Conservation (phyloP, 2,113 vertebrate genomes). For the Corydoras maculifer region DNA sequence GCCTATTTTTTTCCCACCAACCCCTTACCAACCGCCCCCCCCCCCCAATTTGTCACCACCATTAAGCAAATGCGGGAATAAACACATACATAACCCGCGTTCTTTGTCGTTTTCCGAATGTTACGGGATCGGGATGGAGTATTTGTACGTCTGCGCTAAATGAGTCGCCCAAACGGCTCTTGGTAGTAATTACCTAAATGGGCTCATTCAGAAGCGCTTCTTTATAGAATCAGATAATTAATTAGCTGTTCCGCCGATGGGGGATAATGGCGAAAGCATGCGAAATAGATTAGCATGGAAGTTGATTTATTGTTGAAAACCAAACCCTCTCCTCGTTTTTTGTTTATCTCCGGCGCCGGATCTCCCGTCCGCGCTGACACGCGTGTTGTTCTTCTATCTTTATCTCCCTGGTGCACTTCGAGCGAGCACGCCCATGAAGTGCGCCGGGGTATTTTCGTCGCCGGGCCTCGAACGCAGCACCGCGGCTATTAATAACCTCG, state of each 20-base stretch:
- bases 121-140: conserved; percentile 44
- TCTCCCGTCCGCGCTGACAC: conserved; percentile 36
- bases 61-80: conserved; percentile 24
- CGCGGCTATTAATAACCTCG: conserved; percentile 5
- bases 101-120: conserved; percentile 35
- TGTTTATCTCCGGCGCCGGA: conserved; percentile 61
- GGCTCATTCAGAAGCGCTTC: conserved; percentile 98
- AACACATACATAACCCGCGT: conserved; percentile 24
- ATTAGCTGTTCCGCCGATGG: conserved; percentile 99
- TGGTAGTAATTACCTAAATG: conserved; percentile 97
- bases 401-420: conserved; percentile 12
- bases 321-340: conserved; percentile 51
- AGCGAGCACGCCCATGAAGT: conserved; percentile 7
- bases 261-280: conserved; percentile 91
- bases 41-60: conserved; percentile 1
- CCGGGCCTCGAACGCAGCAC: not conserved
- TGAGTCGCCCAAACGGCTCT: conserved; percentile 87
- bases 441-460: not conserved
- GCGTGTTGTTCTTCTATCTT: conserved; percentile 21
- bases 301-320: conserved; percentile 87
- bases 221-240: conserved; percentile 98
- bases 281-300: conserved; percentile 89
- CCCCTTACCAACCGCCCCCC: too few species aligned
- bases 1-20: too few species aligned
- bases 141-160: conserved; percentile 68